phyloP scores from a whole-genome alignment of 2,888 invertebrate species.

The Synergus itoensis region DNA sequence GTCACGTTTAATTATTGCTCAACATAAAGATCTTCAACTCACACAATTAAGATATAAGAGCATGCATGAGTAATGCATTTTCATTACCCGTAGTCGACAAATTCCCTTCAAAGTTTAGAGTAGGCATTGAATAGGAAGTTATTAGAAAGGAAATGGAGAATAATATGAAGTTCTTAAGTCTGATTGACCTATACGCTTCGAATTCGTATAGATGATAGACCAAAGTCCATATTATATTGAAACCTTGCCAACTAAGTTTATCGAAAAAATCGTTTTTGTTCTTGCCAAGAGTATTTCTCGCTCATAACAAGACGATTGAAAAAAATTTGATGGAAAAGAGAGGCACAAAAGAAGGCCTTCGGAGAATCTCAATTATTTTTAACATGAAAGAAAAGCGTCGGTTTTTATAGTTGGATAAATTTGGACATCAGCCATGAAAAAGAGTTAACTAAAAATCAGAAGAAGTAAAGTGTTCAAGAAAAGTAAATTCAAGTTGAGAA shows the following conservation, averaged over 20 bases:
- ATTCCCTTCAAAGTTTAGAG: constrained; percentile 21
- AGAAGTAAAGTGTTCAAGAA: constrained; percentile 13
- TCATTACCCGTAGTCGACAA: constrained; percentile 28
- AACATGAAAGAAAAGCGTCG: neutral
- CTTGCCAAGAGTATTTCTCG: constrained; percentile 2
- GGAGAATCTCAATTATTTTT: constrained; percentile 2
- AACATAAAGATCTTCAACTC: constrained; percentile 7
- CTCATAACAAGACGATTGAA: neutral
- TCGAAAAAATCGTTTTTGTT: neutral
- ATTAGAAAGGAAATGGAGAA: constrained; percentile 3
- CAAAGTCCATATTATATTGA: constrained; percentile 3
- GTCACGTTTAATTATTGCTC: neutral
- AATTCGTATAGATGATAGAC: neutral
- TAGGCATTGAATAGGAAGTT: constrained; percentile 25
- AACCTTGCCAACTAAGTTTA: neutral
- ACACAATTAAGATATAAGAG: constrained; percentile 1
- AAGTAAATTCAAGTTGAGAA: constrained; percentile 28
- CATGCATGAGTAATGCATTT: constrained; percentile 28
- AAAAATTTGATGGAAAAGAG: constrained; percentile 9
- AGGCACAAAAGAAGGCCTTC: neutral
- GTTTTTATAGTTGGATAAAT: constrained; percentile 17
- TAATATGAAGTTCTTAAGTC: constrained; percentile 13
- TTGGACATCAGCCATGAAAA: constrained; percentile 12
- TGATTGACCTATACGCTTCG: constrained; percentile 1
- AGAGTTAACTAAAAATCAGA: constrained; percentile 27